phyloP scores from a whole-genome alignment of 92 coral and sea anemone genomes.

The Siderastrea siderea region DNA sequence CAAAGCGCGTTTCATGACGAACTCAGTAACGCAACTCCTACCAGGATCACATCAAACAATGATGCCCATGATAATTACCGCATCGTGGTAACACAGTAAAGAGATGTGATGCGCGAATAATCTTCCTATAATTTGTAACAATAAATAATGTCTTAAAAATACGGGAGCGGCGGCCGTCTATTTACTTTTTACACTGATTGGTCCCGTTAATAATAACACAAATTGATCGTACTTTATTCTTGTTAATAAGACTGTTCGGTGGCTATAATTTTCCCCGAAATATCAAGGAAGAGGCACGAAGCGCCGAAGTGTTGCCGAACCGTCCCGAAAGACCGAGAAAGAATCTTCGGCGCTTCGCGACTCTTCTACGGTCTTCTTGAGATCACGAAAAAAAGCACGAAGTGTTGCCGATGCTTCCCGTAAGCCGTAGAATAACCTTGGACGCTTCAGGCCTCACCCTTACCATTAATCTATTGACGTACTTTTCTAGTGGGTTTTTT shows the following conservation, averaged over 20 bases:
- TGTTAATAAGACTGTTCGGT: neutral
- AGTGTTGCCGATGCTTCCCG: neutral
- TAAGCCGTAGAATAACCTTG: neutral
- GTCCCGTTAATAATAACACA: conserved; percentile 26
- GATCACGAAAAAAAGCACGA: neutral
- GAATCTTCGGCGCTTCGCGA: neutral
- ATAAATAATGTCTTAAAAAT: conserved; percentile 61
- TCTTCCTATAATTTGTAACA: conserved; percentile 56
- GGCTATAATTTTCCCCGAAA: neutral
- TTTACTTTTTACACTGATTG: conserved; percentile 47
- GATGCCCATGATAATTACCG: conserved; percentile 22
- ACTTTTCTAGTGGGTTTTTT: neutral
- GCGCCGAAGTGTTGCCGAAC: conserved; percentile 3
- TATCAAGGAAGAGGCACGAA: neutral
- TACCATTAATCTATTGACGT: neutral
- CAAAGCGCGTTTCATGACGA: neutral
- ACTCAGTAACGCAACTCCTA: neutral
- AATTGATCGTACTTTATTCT: neutral
- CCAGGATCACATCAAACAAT: neutral
- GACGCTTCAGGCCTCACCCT: neutral
- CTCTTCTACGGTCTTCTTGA: neutral
- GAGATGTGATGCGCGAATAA: conserved; percentile 39
- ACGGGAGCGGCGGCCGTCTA: conserved; percentile 38
- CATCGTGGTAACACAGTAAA: conserved; percentile 27
- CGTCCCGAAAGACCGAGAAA: neutral